A percentile compares a stretch with the other conserved stretches of the same genome.
Evolutionary conservation across 2,888 invertebrate genomes (phyloP).

Genomic region (Nomada fabriciana): DNA sequence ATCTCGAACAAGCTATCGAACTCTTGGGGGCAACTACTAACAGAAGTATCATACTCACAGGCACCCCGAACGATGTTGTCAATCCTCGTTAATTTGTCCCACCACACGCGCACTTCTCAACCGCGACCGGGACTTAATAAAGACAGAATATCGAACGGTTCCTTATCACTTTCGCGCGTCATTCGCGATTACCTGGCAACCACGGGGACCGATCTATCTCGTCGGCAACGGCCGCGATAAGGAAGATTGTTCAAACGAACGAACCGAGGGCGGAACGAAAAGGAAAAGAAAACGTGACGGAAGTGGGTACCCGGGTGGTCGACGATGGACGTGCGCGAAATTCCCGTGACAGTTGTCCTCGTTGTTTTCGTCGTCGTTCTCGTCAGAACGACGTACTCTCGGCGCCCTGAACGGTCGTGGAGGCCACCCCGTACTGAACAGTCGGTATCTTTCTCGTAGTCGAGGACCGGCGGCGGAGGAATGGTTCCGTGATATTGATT

Average conservation of each 20-base stretch:
- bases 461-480: constrained; percentile 76
- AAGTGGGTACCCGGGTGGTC: constrained; percentile 13
- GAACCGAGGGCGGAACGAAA: not conserved
- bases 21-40: not conserved
- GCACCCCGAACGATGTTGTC: not conserved
- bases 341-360: constrained; percentile 40
- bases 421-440: constrained; percentile 82
- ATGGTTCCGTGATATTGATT: constrained; percentile 80
- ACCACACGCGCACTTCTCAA: constrained; percentile 20
- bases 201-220: not conserved
- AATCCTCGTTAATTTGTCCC: not conserved
- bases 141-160: not conserved
- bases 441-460: constrained; percentile 70
- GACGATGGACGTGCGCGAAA: constrained; percentile 29
- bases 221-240: not conserved
- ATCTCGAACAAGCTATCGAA: constrained; percentile 23
- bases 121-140: not conserved
- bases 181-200: not conserved
- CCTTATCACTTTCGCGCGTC: constrained; percentile 22
- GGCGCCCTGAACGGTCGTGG: constrained; percentile 81
- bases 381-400: constrained; percentile 75
- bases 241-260: not conserved
- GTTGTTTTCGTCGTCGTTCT: constrained; percentile 65
- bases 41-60: constrained; percentile 24
- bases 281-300: not conserved